These are phyloP conservation scores for Cenopis cana DNA, from an alignment of 2,888 invertebrate species.

Conservation along the genomic window DNA sequence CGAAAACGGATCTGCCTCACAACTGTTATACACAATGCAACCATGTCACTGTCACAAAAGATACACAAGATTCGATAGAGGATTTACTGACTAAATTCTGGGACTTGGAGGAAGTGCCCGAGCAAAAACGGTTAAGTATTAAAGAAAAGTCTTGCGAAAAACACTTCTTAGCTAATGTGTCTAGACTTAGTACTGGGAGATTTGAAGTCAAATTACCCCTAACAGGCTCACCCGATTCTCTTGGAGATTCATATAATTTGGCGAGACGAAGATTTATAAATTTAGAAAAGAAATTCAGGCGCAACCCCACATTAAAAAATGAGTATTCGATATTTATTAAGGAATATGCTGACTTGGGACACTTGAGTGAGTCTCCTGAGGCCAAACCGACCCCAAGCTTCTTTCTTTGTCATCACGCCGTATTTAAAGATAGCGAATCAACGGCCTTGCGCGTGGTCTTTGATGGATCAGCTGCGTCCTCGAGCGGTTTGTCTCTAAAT, in stretches of 20 bases:
- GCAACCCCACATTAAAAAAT: slow-evolving; percentile 24
- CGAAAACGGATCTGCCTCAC: too few species aligned
- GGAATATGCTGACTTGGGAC: slow-evolving; percentile 41
- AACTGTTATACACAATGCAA: neutral
- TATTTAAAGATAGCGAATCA: too few species aligned
- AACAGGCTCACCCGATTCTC: slow-evolving; percentile 33
- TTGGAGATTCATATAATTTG: slow-evolving; percentile 43
- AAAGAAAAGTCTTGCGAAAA: slow-evolving; percentile 19
- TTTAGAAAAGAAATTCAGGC: slow-evolving; percentile 37
- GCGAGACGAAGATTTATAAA: slow-evolving; percentile 43
- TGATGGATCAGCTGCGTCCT: too few species aligned
- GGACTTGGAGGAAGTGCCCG: slow-evolving; percentile 25
- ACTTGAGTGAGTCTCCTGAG: slow-evolving; percentile 30
- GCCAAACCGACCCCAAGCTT: slow-evolving; percentile 1
- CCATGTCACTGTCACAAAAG: slow-evolving; percentile 6
- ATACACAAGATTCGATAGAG: neutral
- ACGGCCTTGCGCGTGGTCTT: too few species aligned
- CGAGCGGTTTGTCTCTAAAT: slow-evolving; percentile 14
- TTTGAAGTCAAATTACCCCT: slow-evolving; percentile 33
- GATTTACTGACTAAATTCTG: slow-evolving; percentile 21
- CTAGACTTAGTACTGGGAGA: slow-evolving; percentile 16
- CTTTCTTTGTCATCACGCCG: neutral
- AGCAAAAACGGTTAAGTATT: neutral
- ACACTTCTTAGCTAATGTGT: slow-evolving; percentile 37
- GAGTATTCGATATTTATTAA: slow-evolving; percentile 45